Base-by-base conservation (phyloP, 2,113 vertebrate species). In the Crocuta crocuta region DNA sequence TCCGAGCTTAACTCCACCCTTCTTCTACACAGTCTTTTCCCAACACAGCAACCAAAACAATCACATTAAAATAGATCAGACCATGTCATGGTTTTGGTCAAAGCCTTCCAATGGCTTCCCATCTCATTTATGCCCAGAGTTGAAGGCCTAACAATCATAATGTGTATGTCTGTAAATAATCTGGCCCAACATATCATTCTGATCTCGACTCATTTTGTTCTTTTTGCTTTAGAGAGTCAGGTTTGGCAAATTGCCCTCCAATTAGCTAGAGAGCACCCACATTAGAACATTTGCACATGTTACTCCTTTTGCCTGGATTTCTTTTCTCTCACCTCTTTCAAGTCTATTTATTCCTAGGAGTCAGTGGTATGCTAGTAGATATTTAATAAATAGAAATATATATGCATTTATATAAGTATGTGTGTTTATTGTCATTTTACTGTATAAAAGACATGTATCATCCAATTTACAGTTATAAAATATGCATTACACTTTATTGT, bases 81-180 rank as follows among this genome's bases (percentile, higher is more conserved):
- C 81, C 17, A 19, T 48, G 23, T 10, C 43, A 84, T 3, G 63
- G n/a, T 2, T 73, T 73, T 43, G 58, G 7, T 73, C 3, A 63
- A 96, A 76, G 80, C 1, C 21, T 89, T 10, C 23, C 6, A n/a
- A 0, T 82, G 9, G 13, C 11, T 82, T 68, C 8, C 12, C 0
- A 3, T 31, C 13, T 92, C 55, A 50, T 35, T 82, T 80, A 48
- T 71, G 45, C 9, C 3, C 55, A 65, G 95, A 83, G 13, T 26
- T 58, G 70, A 93, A 79, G 81, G 1, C 21, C 61, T 76, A 86
- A 10, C 21, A 73, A 39, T 19, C 39, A 76, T 19, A 45, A 76
- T 33, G 3, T 33, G 7, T 5, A 0, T 55, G 1, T 4, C 21
- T 26, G 10, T 35, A 16, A 28, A 10, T 76, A 7, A 35, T 10